Conservation (phyloP, 2,113 vertebrate species). For the Theristicus caerulescens region DNA sequence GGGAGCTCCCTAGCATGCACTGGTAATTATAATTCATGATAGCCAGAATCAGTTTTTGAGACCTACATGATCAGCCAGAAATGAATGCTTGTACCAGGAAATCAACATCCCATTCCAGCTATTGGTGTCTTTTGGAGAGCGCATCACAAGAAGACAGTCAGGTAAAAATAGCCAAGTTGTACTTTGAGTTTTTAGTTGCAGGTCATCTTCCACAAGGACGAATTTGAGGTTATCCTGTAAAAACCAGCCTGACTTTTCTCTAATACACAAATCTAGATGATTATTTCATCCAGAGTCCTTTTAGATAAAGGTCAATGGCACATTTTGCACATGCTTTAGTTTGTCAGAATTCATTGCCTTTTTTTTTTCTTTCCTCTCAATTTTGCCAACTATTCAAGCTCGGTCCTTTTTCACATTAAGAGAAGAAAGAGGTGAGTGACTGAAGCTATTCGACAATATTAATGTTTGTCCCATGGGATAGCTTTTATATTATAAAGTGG, state of each 20-base stretch:
- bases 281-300: neutral
- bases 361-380: neutral
- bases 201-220: neutral
- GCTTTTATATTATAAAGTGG: slow-evolving; percentile 38
- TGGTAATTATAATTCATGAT: neutral
- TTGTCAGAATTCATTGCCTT: neutral
- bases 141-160: neutral
- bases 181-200: neutral
- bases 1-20: neutral
- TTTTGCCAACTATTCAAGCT: neutral
- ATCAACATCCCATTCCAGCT: neutral
- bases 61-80: neutral
- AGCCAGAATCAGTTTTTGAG: neutral
- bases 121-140: neutral
- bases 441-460: neutral
- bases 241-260: neutral
- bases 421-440: slow-evolving; percentile 9
- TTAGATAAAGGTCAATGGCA: neutral
- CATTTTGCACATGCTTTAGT: neutral
- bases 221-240: neutral
- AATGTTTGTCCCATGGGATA: slow-evolving; percentile 42
- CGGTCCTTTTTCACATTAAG: neutral
- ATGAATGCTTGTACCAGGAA: neutral
- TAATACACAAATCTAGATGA: neutral
- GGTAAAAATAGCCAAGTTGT: neutral